A percentile compares a stretch with the other conserved stretches of the same genome.
Conservation (phyloP, 2,888 invertebrate genomes). For the Euproctis similis region DNA sequence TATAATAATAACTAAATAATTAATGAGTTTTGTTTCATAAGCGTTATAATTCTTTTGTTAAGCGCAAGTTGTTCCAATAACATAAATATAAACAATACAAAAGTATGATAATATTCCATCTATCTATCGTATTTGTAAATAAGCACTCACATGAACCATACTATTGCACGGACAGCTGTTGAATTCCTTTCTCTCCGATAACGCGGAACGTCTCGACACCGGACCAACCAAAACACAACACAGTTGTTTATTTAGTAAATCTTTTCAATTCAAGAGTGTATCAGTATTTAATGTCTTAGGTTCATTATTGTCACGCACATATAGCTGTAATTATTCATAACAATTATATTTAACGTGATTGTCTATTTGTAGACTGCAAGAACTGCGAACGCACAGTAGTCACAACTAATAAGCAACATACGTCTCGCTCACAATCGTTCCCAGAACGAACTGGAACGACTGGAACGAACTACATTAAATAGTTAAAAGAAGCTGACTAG, state of each 20-base stretch:
- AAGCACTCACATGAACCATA: conserved; percentile 67
- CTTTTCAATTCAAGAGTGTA: conserved; percentile 14
- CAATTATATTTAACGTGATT: conserved; percentile 18
- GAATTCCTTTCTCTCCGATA: conserved; percentile 40
- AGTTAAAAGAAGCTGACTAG: no score
- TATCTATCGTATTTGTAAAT: no score
- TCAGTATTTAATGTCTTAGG: conserved; percentile 15
- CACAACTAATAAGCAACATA: conserved; percentile 49
- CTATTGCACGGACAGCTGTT: conserved; percentile 65
- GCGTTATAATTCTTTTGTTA: no score
- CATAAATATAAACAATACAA: no score
- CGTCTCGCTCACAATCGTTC: conserved; percentile 57
- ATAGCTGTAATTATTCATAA: conserved; percentile 21
- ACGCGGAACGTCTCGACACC: conserved; percentile 44
- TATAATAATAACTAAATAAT: no score
- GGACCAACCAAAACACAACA: conserved; percentile 59
- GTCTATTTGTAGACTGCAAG: conserved; percentile 26
- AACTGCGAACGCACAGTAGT: conserved; percentile 69
- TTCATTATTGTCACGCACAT: conserved; percentile 22
- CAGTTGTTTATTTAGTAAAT: conserved; percentile 41
- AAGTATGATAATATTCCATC: no score
- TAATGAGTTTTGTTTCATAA: no score
- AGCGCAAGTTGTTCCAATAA: no score
- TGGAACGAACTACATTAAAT: conserved; percentile 6
- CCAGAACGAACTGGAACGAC: conserved; percentile 24